Conservation (phyloP, 2,113 vertebrate genomes). For the Xenopus tropicalis region DNA sequence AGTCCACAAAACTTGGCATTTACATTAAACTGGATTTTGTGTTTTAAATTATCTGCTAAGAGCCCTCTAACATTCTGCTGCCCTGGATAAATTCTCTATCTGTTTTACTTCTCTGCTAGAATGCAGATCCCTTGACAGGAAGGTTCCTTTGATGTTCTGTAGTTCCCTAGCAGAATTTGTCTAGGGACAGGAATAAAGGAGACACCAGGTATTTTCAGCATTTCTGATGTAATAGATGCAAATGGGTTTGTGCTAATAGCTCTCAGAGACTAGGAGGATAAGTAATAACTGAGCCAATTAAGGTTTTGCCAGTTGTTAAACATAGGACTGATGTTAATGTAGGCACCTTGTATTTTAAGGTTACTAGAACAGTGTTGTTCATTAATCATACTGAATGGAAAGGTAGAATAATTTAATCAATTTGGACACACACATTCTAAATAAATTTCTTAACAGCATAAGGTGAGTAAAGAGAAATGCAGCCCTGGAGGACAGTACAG, state of each 20-base stretch:
- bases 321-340: too few species aligned
- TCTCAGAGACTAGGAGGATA: too few species aligned
- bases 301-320: too few species aligned
- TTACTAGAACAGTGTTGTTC: too few species aligned
- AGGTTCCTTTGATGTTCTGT: slow-evolving; percentile 18
- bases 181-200: neutral
- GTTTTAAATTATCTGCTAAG: slow-evolving; percentile 21
- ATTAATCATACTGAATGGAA: too few species aligned
- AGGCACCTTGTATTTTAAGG: too few species aligned
- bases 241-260: neutral
- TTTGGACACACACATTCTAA: too few species aligned
- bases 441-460: too few species aligned
- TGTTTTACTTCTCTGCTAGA: neutral
- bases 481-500: too few species aligned
- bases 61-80: rapidly evolving
- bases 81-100: slow-evolving; percentile 11
- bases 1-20: slow-evolving; percentile 50
- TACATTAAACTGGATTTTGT: slow-evolving; percentile 33
- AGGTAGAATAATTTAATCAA: too few species aligned
- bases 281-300: too few species aligned
- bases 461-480: too few species aligned
- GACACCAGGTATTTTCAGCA: neutral
- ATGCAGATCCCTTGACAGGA: neutral
- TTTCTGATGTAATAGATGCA: neutral
- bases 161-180: neutral